A percentile compares a stretch with the other conserved stretches of the same genome.
These are phyloP conservation scores for Lagria hirta DNA, from an alignment of 2,888 invertebrate species.

Conservation along the genomic window DNA sequence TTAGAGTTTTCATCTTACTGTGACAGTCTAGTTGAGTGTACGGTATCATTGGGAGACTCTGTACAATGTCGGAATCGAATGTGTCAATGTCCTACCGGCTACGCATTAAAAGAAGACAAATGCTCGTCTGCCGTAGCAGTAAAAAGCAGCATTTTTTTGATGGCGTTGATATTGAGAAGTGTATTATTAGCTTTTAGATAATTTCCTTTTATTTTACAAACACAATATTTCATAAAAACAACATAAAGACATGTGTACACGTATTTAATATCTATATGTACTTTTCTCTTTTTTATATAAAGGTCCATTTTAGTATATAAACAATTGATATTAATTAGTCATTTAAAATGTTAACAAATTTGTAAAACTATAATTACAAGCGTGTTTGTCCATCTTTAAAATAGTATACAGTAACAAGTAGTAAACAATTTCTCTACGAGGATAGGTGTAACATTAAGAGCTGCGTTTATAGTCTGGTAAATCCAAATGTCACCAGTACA, in stretches of 20 bases:
- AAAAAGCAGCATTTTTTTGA: conserved; percentile 8
- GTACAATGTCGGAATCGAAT: conserved; percentile 37
- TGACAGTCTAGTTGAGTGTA: conserved; percentile 33
- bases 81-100: conserved; percentile 36
- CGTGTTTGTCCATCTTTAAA: conserved; percentile 9
- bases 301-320: conserved; percentile 32
- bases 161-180: conserved; percentile 8
- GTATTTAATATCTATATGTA: conserved; percentile 29
- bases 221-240: conserved; percentile 28
- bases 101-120: conserved; percentile 25
- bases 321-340: conserved; percentile 29
- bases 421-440: conserved; percentile 19
- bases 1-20: conserved; percentile 37
- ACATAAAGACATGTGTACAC: conserved; percentile 30
- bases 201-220: conserved; percentile 28
- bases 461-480: conserved; percentile 9
- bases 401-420: conserved; percentile 17
- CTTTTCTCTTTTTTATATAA: conserved; percentile 21
- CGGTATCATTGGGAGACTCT: conserved; percentile 31
- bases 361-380: conserved; percentile 24
- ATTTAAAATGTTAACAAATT: conserved; percentile 23
- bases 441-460: conserved; percentile 19
- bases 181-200: conserved; percentile 16
- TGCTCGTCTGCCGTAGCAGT: conserved; percentile 18
- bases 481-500: too few species aligned